Percentiles rank a stretch among this genome's conserved stretches.
phyloP scores from a whole-genome alignment of 35 echinoderm and acorn worm species.

The Anneissia japonica region DNA sequence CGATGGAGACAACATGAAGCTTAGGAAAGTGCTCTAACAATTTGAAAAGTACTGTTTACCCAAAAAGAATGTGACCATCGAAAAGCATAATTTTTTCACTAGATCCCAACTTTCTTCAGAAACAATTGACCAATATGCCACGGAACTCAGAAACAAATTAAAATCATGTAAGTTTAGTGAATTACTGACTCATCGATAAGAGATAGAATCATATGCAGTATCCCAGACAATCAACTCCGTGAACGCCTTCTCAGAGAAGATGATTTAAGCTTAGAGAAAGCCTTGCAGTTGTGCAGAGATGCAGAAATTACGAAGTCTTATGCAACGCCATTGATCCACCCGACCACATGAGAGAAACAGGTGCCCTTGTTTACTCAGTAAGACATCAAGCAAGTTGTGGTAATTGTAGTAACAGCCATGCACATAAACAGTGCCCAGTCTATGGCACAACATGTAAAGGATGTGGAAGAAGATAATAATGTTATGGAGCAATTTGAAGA shows the following conservation, averaged over 20 bases:
- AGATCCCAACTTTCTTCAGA: neutral
- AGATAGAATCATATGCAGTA: slow-evolving; percentile 35
- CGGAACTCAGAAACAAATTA: neutral
- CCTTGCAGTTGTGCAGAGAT: slow-evolving; percentile 8
- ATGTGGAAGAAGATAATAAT: neutral
- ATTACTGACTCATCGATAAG: slow-evolving; percentile 26
- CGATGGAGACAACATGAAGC: neutral
- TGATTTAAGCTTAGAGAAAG: slow-evolving; percentile 1
- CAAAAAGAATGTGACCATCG: slow-evolving; percentile 12
- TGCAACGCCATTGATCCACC: neutral
- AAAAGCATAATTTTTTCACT: slow-evolving; percentile 10
- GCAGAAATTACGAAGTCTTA: slow-evolving; percentile 1
- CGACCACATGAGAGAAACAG: neutral
- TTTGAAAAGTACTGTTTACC: neutral
- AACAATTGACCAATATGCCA: slow-evolving; percentile 22
- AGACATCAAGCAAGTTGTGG: slow-evolving; percentile 1
- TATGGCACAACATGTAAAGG: slow-evolving; percentile 6
- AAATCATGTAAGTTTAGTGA: slow-evolving; percentile 19
- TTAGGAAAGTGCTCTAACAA: neutral
- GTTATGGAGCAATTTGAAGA: neutral
- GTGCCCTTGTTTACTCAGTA: neutral
- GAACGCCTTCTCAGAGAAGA: slow-evolving; percentile 36
- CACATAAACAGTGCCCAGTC: neutral
- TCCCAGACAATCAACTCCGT: slow-evolving; percentile 15
- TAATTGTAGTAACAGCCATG: slow-evolving; percentile 13